These are phyloP conservation scores for Nannospalax galili DNA, from an alignment of 2,113 vertebrate species.

Conservation along the genomic window DNA sequence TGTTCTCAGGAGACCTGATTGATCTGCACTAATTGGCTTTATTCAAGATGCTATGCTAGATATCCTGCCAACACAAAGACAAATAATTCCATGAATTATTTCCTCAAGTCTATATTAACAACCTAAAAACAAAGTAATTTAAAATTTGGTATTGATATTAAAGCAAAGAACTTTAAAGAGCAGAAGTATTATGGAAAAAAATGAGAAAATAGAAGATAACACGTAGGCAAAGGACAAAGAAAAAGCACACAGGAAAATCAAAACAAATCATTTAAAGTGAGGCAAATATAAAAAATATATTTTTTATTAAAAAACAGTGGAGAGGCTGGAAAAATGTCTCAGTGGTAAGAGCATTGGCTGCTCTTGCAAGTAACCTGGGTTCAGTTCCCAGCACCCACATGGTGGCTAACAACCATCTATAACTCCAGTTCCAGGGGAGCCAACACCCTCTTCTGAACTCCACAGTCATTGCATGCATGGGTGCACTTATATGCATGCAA, in stretches of 20 bases:
- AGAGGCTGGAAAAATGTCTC: too few relatives aligned
- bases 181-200: constrained; percentile 6
- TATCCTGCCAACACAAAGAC: constrained; percentile 22
- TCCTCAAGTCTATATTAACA: constrained; percentile 22
- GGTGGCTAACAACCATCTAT: too few relatives aligned
- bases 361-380: too few relatives aligned
- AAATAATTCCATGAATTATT: constrained; percentile 22
- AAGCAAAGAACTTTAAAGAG: constrained; percentile 34
- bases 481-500: too few relatives aligned
- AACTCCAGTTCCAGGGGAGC: too few relatives aligned
- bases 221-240: neutral
- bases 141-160: constrained; percentile 4
- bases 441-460: too few relatives aligned
- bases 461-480: too few relatives aligned
- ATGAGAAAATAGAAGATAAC: neutral
- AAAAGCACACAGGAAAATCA: constrained; percentile 10
- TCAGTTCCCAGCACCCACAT: too few relatives aligned
- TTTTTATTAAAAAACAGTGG: neutral
- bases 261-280: constrained; percentile 43
- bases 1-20: neutral
- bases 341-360: too few relatives aligned
- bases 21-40: neutral
- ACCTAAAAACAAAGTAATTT: constrained; percentile 31
- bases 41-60: neutral
- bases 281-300: constrained; percentile 21